A percentile compares a stretch with the other conserved stretches of the same genome.
These are phyloP conservation scores for Phyllotreta cruciferae DNA, from an alignment of 2,888 invertebrate genomes.

Conservation along the genomic window DNA sequence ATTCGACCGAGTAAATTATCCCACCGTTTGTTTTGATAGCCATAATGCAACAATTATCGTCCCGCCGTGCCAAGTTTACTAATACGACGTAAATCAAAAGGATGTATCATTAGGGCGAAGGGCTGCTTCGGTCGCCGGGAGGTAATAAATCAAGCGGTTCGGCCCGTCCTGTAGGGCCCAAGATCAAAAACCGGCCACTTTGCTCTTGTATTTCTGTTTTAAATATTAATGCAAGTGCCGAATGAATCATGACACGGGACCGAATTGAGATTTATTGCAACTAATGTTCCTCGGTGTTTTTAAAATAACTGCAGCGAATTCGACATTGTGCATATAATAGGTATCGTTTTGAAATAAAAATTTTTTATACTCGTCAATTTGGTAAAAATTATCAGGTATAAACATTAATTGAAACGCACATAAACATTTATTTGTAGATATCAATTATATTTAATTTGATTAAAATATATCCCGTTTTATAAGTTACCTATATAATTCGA, in stretches of 20 bases:
- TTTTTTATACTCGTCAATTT: no score
- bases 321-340: not conserved
- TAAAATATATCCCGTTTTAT: no score
- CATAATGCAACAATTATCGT: slow-evolving; percentile 39
- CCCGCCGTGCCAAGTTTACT: slow-evolving; percentile 44
- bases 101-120: slow-evolving; percentile 49
- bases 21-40: slow-evolving; percentile 36
- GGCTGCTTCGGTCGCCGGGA: slow-evolving; percentile 35
- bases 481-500: no score
- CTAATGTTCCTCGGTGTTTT: slow-evolving; percentile 15
- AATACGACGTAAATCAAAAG: slow-evolving; percentile 46
- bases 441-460: no score
- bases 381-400: no score
- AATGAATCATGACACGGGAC: slow-evolving; percentile 33
- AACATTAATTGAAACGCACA: no score
- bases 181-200: slow-evolving; percentile 50
- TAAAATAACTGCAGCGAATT: slow-evolving; percentile 15
- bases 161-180: slow-evolving; percentile 51
- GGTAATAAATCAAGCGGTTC: slow-evolving; percentile 54
- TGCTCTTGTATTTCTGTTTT: slow-evolving; percentile 33
- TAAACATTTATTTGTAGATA: no score
- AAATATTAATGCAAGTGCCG: slow-evolving; percentile 47
- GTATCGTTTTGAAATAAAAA: no score
- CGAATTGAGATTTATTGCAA: slow-evolving; percentile 30
- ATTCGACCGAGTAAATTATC: slow-evolving; percentile 33